phyloP scores from a whole-genome alignment of 2,888 invertebrate genomes.

The Unio pictorum region DNA sequence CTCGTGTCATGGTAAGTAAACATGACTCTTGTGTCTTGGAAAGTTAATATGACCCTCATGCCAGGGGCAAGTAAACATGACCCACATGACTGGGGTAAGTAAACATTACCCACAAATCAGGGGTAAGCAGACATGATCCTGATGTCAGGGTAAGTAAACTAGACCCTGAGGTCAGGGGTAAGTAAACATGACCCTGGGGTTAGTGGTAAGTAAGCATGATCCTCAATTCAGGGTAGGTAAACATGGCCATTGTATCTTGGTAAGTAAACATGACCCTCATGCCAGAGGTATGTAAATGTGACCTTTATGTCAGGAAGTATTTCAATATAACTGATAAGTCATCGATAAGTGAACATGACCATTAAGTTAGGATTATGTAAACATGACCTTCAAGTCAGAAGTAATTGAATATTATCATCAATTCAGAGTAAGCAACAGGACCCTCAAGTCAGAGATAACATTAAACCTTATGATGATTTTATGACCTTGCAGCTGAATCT shows the following conservation, averaged over 20 bases:
- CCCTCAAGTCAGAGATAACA: conserved; percentile 93
- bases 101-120: conserved; percentile 93
- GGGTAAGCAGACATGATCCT: conserved; percentile 76
- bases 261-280: conserved; percentile 71
- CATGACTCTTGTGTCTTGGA: not conserved
- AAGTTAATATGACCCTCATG: too few species aligned
- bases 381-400: conserved; percentile 94
- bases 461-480: not conserved
- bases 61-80: conserved; percentile 78
- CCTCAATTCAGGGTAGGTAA: too few species aligned
- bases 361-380: conserved; percentile 95
- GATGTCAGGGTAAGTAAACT: conserved; percentile 87
- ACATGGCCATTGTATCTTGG: too few species aligned
- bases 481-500: too few species aligned
- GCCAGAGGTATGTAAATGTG: conserved; percentile 90
- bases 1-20: conserved; percentile 89
- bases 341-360: conserved; percentile 91
- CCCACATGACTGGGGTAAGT: conserved; percentile 64
- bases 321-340: conserved; percentile 62
- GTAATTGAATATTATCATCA: conserved; percentile 74
- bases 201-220: conserved; percentile 76
- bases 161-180: conserved; percentile 82
- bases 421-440: too few species aligned
- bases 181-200: conserved; percentile 93
- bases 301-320: conserved; percentile 91